Evolutionary conservation across 2,888 invertebrate species (phyloP), one percentile per base, ranked within the genome.

Genomic region (Caenorhabditis sinica): DNA sequence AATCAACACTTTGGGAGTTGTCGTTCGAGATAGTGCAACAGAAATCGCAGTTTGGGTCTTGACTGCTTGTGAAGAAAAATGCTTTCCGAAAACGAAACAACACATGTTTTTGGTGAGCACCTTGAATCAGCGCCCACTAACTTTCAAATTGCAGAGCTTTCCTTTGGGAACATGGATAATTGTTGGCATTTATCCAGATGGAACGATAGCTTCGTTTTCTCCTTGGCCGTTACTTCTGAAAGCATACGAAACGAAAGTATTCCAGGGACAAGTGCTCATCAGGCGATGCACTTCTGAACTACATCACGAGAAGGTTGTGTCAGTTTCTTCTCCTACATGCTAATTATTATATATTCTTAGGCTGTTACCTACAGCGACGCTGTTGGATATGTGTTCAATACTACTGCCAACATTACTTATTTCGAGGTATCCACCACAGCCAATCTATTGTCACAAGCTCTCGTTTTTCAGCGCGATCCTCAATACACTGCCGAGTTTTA

Each of bases 191-290:
- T 72, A 79, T 65, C 71, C 79, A 17, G 79, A 79, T 11, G 65
- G 71, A 43, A 56, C 79, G 2, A n/a, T 79, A 13, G 79, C 79
- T 23, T 79, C 79, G 0, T 65, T 65, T 28, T 79, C 79, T n/a
- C 79, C 79, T 1, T 72, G 56, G 56, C 3, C 65, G 8, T 65
- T 65, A 28, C 5, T 40, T 36, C 36, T 79, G 8, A 28, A 69
- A 28, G 79, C 72, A n/a, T 79, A 65, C 43, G 56, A 71, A 23
- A 79, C 61, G 2, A 40, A n/a, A 9, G 36, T 65, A 2, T 2
- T 4, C 1, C 11, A 69, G 3, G 30, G 30, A 8, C 8, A 23
- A 6, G 20, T 73, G 6, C 30, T n/a, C 5, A 23, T 73, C 13
- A 73, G 61, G 23, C 25, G 9, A 25, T n/a, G n/a, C n/a, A 30